Conservation (phyloP, 2,888 invertebrate genomes). For the Acronicta psi region DNA sequence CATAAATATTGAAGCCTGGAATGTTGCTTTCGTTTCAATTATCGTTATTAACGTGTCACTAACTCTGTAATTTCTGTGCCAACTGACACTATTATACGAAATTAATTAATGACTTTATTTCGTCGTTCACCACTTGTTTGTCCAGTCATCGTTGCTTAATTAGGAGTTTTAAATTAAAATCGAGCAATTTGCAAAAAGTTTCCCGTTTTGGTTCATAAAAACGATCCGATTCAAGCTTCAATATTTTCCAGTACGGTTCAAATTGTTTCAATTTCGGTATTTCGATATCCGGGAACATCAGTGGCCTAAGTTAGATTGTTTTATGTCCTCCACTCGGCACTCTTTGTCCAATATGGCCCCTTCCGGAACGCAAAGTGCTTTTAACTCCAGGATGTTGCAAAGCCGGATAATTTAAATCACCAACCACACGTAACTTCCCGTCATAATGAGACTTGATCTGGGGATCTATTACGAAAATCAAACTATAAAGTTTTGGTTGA, state of each 20-base stretch:
- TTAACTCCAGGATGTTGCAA: slow-evolving; percentile 62
- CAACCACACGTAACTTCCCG: slow-evolving; percentile 70
- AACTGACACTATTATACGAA: slow-evolving; percentile 56
- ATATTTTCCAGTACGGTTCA: slow-evolving; percentile 21
- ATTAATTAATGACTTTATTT: slow-evolving; percentile 71
- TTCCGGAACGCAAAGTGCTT: slow-evolving; percentile 70
- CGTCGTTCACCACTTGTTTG: slow-evolving; percentile 59
- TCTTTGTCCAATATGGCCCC: slow-evolving; percentile 67
- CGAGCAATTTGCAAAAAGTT: slow-evolving; percentile 27
- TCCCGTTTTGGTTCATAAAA: slow-evolving; percentile 25
- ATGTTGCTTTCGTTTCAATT: slow-evolving; percentile 34
- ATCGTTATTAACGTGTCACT: slow-evolving; percentile 62
- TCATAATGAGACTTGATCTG: slow-evolving; percentile 49
- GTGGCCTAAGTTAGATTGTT: slow-evolving; percentile 67
- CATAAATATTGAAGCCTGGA: slow-evolving; percentile 15
- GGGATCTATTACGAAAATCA: slow-evolving; percentile 19
- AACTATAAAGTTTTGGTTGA: no score
- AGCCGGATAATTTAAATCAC: slow-evolving; percentile 70
- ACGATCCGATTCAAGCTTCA: slow-evolving; percentile 12
- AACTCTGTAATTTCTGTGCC: slow-evolving; percentile 60
- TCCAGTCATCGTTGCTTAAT: slow-evolving; percentile 70
- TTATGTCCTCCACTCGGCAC: slow-evolving; percentile 54
- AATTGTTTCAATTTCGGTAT: slow-evolving; percentile 53
- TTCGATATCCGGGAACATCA: slow-evolving; percentile 56
- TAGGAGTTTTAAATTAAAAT: slow-evolving; percentile 52